Conservation (phyloP, 2,888 invertebrate genomes). For the Andrena bucephala region DNA sequence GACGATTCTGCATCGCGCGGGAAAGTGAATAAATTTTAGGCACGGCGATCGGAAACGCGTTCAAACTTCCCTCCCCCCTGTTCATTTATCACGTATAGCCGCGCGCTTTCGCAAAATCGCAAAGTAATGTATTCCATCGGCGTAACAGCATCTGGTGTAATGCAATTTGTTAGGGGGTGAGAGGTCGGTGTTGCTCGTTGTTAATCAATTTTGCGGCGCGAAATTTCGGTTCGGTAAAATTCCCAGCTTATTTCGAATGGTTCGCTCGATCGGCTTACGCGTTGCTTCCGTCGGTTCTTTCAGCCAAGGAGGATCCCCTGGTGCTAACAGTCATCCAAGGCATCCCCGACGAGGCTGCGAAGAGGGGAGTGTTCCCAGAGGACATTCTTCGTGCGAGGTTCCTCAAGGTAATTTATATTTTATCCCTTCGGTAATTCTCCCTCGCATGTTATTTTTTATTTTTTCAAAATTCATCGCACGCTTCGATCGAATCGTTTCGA, state of each 20-base stretch:
- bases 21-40: conserved; percentile 38
- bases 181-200: conserved; percentile 28
- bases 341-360: conserved; percentile 91
- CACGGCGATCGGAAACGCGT: conserved; percentile 5
- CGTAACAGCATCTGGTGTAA: conserved; percentile 58
- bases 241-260: not conserved
- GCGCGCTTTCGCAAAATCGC: conserved; percentile 42
- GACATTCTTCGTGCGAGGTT: conserved; percentile 94
- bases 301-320: conserved; percentile 91
- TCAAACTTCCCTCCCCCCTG: conserved; percentile 14
- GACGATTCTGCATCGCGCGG: not conserved
- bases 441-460: conserved; percentile 2
- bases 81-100: conserved; percentile 45
- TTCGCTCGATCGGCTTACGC: not conserved
- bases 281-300: conserved; percentile 19
- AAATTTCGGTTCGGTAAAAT: conserved; percentile 27
- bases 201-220: conserved; percentile 46
- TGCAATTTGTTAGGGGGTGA: conserved; percentile 44
- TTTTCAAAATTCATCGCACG: not conserved
- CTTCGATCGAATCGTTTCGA: not conserved
- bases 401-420: conserved; percentile 86
- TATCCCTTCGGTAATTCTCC: not conserved
- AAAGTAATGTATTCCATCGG: conserved; percentile 51
- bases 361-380: conserved; percentile 95
- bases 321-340: conserved; percentile 91